phyloP scores from a whole-genome alignment of 2,888 invertebrate species.

The Stenurella melanura region DNA sequence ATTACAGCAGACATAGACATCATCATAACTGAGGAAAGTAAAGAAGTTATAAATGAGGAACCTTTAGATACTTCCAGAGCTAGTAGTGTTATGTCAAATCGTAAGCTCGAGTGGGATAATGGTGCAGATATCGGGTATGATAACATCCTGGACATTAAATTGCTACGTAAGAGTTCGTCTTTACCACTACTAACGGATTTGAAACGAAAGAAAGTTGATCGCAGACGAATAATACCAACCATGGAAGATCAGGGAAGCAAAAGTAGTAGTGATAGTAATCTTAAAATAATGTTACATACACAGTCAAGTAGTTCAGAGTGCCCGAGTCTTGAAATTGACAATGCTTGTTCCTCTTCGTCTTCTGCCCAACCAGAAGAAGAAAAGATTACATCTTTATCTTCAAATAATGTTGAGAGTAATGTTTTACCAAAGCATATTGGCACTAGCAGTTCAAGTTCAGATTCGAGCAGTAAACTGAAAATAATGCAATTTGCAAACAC shows the following conservation, averaged over 20 bases:
- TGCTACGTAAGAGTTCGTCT: conserved; percentile 67
- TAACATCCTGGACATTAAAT: conserved; percentile 69
- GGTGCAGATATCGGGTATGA: conserved; percentile 89
- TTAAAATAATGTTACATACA: conserved; percentile 45
- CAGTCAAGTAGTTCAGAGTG: conserved; percentile 49
- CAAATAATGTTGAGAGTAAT: conserved; percentile 29
- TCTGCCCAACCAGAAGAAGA: conserved; percentile 35
- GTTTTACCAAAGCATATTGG: conserved; percentile 25
- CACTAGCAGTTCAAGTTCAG: conserved; percentile 43
- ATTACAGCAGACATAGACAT: conserved; percentile 45
- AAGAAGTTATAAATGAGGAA: conserved; percentile 42
- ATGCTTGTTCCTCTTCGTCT: conserved; percentile 37
- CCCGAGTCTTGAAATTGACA: conserved; percentile 23
- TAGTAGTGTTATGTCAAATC: conserved; percentile 83
- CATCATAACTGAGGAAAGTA: conserved; percentile 32
- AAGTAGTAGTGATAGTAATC: conserved; percentile 38
- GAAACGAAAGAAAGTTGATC: conserved; percentile 29
- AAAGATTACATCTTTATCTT: conserved; percentile 30
- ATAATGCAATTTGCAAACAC: conserved; percentile 52
- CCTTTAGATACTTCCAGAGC: conserved; percentile 77
- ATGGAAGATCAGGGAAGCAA: neutral
- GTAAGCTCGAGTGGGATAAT: conserved; percentile 91
- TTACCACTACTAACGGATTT: conserved; percentile 61
- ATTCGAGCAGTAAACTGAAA: conserved; percentile 42
- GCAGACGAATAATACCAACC: neutral